Percentiles rank a stretch among this genome's conserved stretches.
Conservation (phyloP, 1,140 invertebrate species). For the Philopotamus ludificatus region DNA sequence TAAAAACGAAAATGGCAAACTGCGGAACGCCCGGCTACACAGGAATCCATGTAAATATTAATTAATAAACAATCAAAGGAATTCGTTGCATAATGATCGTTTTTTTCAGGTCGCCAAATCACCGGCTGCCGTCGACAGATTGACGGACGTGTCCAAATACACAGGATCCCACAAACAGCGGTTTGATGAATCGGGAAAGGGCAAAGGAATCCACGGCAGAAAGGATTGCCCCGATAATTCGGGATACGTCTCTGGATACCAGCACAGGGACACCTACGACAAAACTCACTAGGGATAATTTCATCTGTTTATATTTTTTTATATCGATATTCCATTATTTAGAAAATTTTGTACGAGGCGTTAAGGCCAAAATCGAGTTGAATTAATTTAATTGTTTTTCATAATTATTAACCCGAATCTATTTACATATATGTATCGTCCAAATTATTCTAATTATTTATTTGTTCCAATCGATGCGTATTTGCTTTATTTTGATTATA, state of each 20-base stretch:
- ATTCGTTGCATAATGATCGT: too few relatives aligned
- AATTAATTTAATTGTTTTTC: too few relatives aligned
- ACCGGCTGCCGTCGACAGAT: conserved; percentile 74
- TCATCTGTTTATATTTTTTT: too few relatives aligned
- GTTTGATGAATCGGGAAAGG: conserved; percentile 83
- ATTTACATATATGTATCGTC: too few relatives aligned
- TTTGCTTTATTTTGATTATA: too few relatives aligned
- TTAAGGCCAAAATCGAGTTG: too few relatives aligned
- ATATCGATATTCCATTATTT: too few relatives aligned
- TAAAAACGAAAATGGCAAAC: conserved; percentile 73
- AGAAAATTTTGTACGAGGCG: too few relatives aligned
- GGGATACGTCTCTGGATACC: conserved; percentile 87
- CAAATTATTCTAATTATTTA: too few relatives aligned
- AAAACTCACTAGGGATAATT: conserved; percentile 56
- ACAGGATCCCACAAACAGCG: conserved; percentile 88
- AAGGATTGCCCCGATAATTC: conserved; percentile 75
- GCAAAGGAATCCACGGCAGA: conserved; percentile 83
- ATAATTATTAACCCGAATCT: too few relatives aligned
- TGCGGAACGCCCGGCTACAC: conserved; percentile 72
- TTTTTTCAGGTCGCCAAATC: conserved; percentile 61
- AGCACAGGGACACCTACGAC: conserved; percentile 77
- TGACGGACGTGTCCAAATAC: conserved; percentile 89
- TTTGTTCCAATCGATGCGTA: too few relatives aligned
- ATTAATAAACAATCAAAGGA: neutral
- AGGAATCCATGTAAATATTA: conserved; percentile 28